Conservation (phyloP, 1,140 invertebrate genomes). For the Microplitis mediator region DNA sequence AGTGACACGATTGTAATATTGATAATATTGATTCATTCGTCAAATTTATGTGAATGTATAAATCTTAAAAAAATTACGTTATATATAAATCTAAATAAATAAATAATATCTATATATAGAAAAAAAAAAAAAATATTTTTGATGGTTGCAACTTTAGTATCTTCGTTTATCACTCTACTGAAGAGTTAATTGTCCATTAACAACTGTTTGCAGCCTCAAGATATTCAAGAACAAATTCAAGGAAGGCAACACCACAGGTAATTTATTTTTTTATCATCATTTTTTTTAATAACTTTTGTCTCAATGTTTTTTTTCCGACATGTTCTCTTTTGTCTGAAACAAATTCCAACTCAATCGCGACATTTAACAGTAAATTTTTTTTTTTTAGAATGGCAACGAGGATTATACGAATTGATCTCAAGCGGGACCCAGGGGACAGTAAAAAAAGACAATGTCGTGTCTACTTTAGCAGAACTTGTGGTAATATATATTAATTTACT, state of each 20-base stretch:
- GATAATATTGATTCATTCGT: conserved; percentile 44
- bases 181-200: conserved; percentile 60
- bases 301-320: not conserved
- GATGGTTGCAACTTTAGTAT: conserved; percentile 45
- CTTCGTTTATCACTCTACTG: conserved; percentile 41
- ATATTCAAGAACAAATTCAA: conserved; percentile 60
- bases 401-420: conserved; percentile 69
- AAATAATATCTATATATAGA: conserved; percentile 15
- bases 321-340: not conserved
- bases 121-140: conserved; percentile 24
- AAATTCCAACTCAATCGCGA: not conserved
- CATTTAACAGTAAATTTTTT: too few species aligned
- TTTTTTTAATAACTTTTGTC: conserved; percentile 10
- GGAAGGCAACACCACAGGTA: conserved; percentile 59
- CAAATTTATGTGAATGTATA: conserved; percentile 35
- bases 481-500: conserved; percentile 59
- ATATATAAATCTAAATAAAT: conserved; percentile 10
- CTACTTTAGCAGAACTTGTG: conserved; percentile 70
- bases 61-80: conserved; percentile 20
- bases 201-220: conserved; percentile 62
- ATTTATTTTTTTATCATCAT: conserved; percentile 20
- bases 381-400: conserved; percentile 58
- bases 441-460: conserved; percentile 74
- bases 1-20: conserved; percentile 45
- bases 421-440: conserved; percentile 72